These are phyloP conservation scores for Nemurella pictetii DNA, from an alignment of 2,888 invertebrate species.

Conservation along the genomic window DNA sequence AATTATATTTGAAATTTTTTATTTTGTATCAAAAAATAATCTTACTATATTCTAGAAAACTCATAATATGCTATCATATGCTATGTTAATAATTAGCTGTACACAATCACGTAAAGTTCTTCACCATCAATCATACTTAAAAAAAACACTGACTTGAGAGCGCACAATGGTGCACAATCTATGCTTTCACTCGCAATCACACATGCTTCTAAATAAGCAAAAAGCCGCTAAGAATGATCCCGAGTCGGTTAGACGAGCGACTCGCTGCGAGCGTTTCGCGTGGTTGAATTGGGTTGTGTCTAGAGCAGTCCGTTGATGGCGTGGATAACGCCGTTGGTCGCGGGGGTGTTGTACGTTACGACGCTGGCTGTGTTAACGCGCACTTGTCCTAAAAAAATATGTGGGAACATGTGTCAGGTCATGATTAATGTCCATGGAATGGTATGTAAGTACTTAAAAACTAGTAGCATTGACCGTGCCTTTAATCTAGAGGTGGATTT, in stretches of 20 bases:
- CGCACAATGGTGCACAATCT: background rate
- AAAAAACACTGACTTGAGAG: background rate
- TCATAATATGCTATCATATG: too few species aligned
- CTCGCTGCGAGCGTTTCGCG: too few species aligned
- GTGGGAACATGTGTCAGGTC: background rate
- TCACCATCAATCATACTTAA: too few species aligned
- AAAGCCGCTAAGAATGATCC: background rate
- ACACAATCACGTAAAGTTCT: background rate
- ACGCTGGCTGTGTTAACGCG: slow-evolving; percentile 83
- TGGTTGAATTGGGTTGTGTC: too few species aligned
- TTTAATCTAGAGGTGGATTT: too few species aligned
- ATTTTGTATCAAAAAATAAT: background rate
- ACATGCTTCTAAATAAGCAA: background rate
- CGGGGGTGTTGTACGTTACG: slow-evolving; percentile 81
- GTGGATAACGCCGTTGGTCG: slow-evolving; percentile 86
- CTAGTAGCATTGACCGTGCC: too few species aligned
- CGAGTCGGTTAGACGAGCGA: background rate
- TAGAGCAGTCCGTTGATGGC: slow-evolving; percentile 72
- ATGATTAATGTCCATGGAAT: background rate
- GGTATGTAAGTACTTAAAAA: too few species aligned
- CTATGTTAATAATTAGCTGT: background rate
- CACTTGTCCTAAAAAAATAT: slow-evolving; percentile 77
- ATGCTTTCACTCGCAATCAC: background rate
- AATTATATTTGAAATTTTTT: too few species aligned
- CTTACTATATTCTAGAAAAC: background rate